A percentile compares a stretch with the other conserved stretches of the same genome.
Conservation (phyloP, 2,888 invertebrate species). For the Thumatha senex region DNA sequence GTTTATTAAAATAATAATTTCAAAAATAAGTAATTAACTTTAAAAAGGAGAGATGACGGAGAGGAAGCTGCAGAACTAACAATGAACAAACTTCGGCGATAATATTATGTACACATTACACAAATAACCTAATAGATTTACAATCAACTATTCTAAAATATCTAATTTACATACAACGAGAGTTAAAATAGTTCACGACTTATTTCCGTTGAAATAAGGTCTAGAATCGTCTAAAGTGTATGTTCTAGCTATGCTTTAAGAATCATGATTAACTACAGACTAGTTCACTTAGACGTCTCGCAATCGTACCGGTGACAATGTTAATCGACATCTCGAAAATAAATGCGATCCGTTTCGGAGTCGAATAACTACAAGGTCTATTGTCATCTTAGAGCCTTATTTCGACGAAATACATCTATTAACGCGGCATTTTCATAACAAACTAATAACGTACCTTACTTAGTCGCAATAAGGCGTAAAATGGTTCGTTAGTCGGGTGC, state of each 20-base stretch:
- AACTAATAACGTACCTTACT: not conserved
- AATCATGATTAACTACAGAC: conserved; percentile 1
- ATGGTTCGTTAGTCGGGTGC: conserved; percentile 83
- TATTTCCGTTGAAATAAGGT: conserved; percentile 1
- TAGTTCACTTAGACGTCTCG: conserved; percentile 1
- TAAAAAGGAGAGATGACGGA: no score
- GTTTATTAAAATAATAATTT: no score
- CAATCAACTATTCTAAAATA: conserved; percentile 5
- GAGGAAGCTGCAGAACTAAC: not conserved
- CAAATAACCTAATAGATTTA: conserved; percentile 18
- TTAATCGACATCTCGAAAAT: not conserved
- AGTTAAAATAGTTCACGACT: not conserved
- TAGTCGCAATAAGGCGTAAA: conserved; percentile 15
- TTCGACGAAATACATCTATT: not conserved
- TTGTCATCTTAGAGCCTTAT: conserved; percentile 1
- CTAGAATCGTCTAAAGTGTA: conserved; percentile 2
- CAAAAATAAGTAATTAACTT: no score
- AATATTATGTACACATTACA: conserved; percentile 18
- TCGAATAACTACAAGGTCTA: not conserved
- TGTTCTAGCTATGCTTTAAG: not conserved
- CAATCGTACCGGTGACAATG: not conserved
- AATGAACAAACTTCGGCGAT: conserved; percentile 13
- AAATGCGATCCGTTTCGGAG: not conserved
- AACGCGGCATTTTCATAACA: not conserved
- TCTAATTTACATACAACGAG: conserved; percentile 2